These are phyloP conservation scores for Flexamia atlantica DNA, from an alignment of 2,888 invertebrate genomes.

Conservation along the genomic window DNA sequence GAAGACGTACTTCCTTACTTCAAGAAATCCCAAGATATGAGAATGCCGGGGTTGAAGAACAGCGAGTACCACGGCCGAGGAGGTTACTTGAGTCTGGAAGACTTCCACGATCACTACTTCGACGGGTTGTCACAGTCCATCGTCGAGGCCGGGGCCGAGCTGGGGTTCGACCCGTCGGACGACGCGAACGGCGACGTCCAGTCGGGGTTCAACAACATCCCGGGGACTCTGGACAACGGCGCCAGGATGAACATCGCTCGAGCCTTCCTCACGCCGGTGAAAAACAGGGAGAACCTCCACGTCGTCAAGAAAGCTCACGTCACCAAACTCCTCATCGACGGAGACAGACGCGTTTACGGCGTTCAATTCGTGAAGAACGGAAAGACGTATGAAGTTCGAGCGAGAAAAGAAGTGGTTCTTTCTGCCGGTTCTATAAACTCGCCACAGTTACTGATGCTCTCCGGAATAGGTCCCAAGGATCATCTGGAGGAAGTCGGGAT, in stretches of 20 bases:
- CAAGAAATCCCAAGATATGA: conserved; percentile 78
- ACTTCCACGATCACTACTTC: conserved; percentile 88
- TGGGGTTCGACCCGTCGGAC: conserved; percentile 81
- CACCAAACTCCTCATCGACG: conserved; percentile 70
- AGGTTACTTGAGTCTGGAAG: conserved; percentile 89
- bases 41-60: conserved; percentile 81
- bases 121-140: conserved; percentile 83
- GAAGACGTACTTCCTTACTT: conserved; percentile 76
- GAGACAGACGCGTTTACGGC: conserved; percentile 76
- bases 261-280: conserved; percentile 70
- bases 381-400: conserved; percentile 77
- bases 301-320: conserved; percentile 71
- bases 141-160: conserved; percentile 86
- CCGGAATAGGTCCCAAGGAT: conserved; percentile 69
- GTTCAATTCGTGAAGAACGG: conserved; percentile 78
- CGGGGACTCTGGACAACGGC: conserved; percentile 81
- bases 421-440: conserved; percentile 68
- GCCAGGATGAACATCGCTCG: conserved; percentile 76
- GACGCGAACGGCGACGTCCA: conserved; percentile 80
- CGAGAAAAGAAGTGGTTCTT: conserved; percentile 74
- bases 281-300: conserved; percentile 70
- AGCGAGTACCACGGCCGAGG: conserved; percentile 85
- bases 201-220: conserved; percentile 79
- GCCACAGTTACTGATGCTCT: conserved; percentile 69
- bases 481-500: conserved; percentile 67